These are phyloP conservation scores for Scaptomyza caliginosa DNA, from an alignment of 2,888 invertebrate species.

Conservation along the genomic window DNA sequence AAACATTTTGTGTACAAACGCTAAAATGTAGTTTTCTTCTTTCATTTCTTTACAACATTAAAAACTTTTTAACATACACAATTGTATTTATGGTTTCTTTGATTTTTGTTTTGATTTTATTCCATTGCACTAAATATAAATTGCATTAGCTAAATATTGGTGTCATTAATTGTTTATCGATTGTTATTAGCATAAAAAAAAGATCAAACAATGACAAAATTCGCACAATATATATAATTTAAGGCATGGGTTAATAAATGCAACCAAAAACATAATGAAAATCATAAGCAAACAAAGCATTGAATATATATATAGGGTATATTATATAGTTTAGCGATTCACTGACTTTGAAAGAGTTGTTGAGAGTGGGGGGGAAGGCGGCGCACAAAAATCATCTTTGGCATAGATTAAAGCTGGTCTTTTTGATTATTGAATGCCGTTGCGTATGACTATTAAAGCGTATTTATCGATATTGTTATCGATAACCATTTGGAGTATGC, in stretches of 20 bases:
- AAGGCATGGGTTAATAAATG: slow-evolving; percentile 62
- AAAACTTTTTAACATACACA: slow-evolving; percentile 64
- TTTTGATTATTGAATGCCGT: slow-evolving; percentile 44
- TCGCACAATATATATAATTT: slow-evolving; percentile 15
- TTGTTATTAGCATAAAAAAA: slow-evolving; percentile 41
- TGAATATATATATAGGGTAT: no score
- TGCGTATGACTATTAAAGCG: slow-evolving; percentile 27
- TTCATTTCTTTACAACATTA: slow-evolving; percentile 65
- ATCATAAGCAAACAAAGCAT: slow-evolving; percentile 33
- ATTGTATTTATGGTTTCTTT: slow-evolving; percentile 29
- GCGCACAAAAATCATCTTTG: slow-evolving; percentile 64
- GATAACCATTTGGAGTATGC: slow-evolving; percentile 12
- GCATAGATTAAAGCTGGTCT: slow-evolving; percentile 48
- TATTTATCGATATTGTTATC: slow-evolving; percentile 27
- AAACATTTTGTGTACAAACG: slow-evolving; percentile 68
- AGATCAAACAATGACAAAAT: slow-evolving; percentile 20
- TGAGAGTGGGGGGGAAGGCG: background rate
- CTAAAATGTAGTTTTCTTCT: slow-evolving; percentile 45
- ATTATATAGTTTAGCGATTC: slow-evolving; percentile 28
- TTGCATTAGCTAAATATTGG: slow-evolving; percentile 73
- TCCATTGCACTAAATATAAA: slow-evolving; percentile 56
- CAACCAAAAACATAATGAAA: slow-evolving; percentile 42
- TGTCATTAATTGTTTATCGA: slow-evolving; percentile 61
- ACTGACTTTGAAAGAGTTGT: slow-evolving; percentile 10
- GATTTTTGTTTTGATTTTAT: slow-evolving; percentile 44